Base-by-base conservation (phyloP, 2,888 invertebrate genomes). In the Oxytorus armatus region DNA sequence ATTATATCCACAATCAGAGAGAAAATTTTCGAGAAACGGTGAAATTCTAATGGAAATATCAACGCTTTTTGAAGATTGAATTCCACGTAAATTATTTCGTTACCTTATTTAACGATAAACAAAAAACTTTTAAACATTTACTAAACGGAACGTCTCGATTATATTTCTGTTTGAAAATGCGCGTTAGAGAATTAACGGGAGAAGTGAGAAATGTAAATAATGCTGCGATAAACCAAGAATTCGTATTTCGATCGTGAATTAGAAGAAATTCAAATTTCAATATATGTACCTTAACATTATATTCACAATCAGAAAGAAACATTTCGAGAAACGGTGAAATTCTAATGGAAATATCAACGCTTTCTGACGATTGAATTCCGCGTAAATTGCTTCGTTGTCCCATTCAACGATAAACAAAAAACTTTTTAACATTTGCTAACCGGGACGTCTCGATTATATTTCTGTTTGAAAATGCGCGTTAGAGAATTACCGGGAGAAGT, bases 1-100 rank as follows among this genome's bases (percentile, higher is more conserved):
- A 59, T 72, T 73, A 66, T 57, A n/a, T n/a, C 29, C 10, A 66
- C 42, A 21, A 7, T 42, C 29, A 44, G 39, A 51, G 51, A 11
- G 7, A 42, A 42, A 36, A 21, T 39, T 14, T 29, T 4, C 16
- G 18, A 73, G 44, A 36, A 68, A 72, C 10, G 0, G 57, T 16
- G 61, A 0, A 14, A 21, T 42, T 8, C 42, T 42, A 8, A 25
- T 3, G n/a, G 44, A 51, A 66, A 51, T 36, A 5, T 23, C n/a
- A 25, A 51, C 11, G 53, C 14, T 23, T 53, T 29, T 1, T 7
- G 23, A n/a, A n/a, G n/a, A n/a, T 8, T 25, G 53, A 1, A 55
- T 55, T 53, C 51, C 23, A 25, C 5, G 11, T 0, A 65, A 4
- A 36, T 33, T 39, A 25, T 10, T 39, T 44, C 5, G 7, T 16